Evolutionary conservation across 2,797 vertebrate genomes (phyloP), one percentile per base, ranked within the genome.

Genomic region (Nyctalus aviator): DNA sequence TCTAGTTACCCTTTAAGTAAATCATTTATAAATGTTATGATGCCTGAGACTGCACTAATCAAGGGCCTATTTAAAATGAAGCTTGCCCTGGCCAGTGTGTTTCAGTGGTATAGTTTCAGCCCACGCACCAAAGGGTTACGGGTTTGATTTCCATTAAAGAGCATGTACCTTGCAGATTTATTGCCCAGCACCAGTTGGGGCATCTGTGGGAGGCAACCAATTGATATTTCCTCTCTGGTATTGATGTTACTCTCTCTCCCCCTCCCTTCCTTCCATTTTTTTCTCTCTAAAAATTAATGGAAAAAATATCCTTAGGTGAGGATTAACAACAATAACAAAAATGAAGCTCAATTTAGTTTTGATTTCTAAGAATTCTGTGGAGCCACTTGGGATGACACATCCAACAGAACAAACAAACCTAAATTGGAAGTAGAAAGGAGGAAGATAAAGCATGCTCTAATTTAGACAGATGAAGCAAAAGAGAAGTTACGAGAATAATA

Each of bases 381-480:
- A 32, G n/a, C 57, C 37, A 73, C 55, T 84, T 84, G 32, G 66
- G 41, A 92, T 57, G 48, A 35, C 91, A 13, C 18, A 88, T 68
- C 1, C 37, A 85, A 72, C 78, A 86, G 59, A 81, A 76, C 32
- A 92, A 93, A 75, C 15, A 2, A 44, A 30, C 12, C 90, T 88
- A 93, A 90, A 86, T 92, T 83, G 77, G 84, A 94, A 92, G 23
- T 50, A 68, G 57, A 59, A 95, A 93, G 20, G 27, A 85, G 64
- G 57, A 83, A 90, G 48, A 92, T 15, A 88, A 95, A 90, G 20
- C 25, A 30, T 88, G 46, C 11, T 87, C 25, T 76, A 78, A 25
- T 85, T 15, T 85, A 83, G 75, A 72, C 32, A 87, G 48, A 90
- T 87, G 50, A 93, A 90, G 72, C 59, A 76, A 93, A 93, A 76